These are phyloP conservation scores for Melanchra persicariae DNA, from an alignment of 2,888 invertebrate genomes.

Conservation along the genomic window DNA sequence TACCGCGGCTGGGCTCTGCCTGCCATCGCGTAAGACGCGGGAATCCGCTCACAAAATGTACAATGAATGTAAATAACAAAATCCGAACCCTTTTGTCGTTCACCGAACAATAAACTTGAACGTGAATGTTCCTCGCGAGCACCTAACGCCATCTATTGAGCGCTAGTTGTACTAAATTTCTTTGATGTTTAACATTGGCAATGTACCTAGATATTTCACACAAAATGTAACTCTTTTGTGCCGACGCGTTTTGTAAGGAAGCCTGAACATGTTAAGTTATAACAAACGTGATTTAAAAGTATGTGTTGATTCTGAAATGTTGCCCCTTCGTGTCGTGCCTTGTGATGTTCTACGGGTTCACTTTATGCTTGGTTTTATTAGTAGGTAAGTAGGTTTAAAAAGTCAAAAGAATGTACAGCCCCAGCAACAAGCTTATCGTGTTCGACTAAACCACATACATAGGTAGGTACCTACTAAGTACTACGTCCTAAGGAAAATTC, in stretches of 20 bases:
- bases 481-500: no score
- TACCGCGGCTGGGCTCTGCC: conserved; percentile 23
- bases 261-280: conserved; percentile 32
- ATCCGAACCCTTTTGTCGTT: conserved; percentile 44
- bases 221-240: conserved; percentile 31
- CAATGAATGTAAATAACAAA: conserved; percentile 54
- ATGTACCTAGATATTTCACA: not conserved
- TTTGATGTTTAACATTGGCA: conserved; percentile 25
- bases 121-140: not conserved
- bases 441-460: not conserved
- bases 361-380: conserved; percentile 4
- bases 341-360: conserved; percentile 55
- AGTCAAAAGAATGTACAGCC: not conserved
- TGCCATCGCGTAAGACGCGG: conserved; percentile 32
- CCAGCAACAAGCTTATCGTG: not conserved
- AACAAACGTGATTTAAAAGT: conserved; percentile 21
- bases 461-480: not conserved
- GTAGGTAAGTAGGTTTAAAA: not conserved
- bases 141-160: conserved; percentile 41
- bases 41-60: conserved; percentile 49
- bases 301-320: not conserved
- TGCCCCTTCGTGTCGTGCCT: not conserved
- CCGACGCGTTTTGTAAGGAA: conserved; percentile 21
- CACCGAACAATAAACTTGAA: conserved; percentile 45
- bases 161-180: conserved; percentile 14